These are phyloP conservation scores for Synergus itoensis DNA, from an alignment of 2,888 invertebrate species.

Conservation along the genomic window DNA sequence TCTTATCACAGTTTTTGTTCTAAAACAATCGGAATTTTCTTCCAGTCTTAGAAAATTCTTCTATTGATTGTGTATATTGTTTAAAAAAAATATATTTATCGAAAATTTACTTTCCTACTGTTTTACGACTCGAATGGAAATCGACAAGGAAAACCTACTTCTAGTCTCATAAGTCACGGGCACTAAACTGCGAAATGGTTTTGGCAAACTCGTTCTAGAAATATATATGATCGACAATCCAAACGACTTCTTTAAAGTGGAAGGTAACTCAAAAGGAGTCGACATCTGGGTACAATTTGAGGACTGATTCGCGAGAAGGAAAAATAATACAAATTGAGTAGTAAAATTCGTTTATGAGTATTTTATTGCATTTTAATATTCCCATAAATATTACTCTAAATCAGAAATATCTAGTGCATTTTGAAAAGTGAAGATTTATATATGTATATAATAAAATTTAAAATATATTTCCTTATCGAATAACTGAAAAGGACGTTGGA, in stretches of 20 bases:
- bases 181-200: slow-evolving; percentile 11
- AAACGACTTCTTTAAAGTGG: slow-evolving; percentile 27
- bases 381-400: background rate
- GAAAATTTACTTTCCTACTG: background rate
- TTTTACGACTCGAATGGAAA: slow-evolving; percentile 14
- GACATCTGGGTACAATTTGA: slow-evolving; percentile 24
- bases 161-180: slow-evolving; percentile 8
- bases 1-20: slow-evolving; percentile 9
- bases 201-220: background rate
- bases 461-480: background rate
- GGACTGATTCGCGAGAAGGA: background rate
- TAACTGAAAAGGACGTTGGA: background rate
- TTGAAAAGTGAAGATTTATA: background rate
- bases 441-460: background rate
- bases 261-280: slow-evolving; percentile 15
- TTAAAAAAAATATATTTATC: background rate
- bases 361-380: slow-evolving; percentile 6
- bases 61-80: background rate
- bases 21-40: background rate
- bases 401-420: background rate
- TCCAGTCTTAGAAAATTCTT: background rate
- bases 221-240: slow-evolving; percentile 29
- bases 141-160: slow-evolving; percentile 24
- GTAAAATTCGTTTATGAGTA: background rate
- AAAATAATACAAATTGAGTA: slow-evolving; percentile 4